A percentile compares a stretch with the other conserved stretches of the same genome.
These are phyloP conservation scores for Heliothis virescens DNA, from an alignment of 1,140 invertebrate genomes.

Conservation along the genomic window DNA sequence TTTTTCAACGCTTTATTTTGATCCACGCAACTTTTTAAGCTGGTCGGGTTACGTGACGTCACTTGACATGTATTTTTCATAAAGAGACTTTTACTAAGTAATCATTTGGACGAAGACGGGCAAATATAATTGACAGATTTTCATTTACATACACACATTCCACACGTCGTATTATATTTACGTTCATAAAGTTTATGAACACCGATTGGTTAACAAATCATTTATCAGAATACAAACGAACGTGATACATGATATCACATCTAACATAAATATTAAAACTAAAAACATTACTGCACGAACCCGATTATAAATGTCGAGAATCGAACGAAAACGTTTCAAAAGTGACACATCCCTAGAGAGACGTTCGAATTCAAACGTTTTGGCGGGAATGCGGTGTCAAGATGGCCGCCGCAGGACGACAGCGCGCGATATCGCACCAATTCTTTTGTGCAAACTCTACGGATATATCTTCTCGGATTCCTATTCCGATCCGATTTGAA, in stretches of 20 bases:
- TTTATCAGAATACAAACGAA: neutral
- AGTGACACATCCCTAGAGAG: slow-evolving; percentile 70
- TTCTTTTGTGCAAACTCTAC: slow-evolving; percentile 77
- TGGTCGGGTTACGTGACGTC: slow-evolving; percentile 42
- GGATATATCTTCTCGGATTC: slow-evolving; percentile 76
- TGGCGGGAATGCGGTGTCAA: slow-evolving; percentile 72
- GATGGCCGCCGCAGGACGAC: slow-evolving; percentile 75
- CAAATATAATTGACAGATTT: no score
- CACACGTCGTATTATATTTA: no score
- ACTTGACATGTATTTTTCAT: slow-evolving; percentile 18
- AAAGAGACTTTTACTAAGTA: neutral
- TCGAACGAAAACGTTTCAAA: slow-evolving; percentile 56
- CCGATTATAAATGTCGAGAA: slow-evolving; percentile 56
- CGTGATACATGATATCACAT: neutral
- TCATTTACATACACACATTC: no score
- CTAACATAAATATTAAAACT: slow-evolving; percentile 17
- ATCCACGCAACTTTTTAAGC: slow-evolving; percentile 51
- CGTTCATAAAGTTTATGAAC: no score
- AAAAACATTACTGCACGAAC: slow-evolving; percentile 30
- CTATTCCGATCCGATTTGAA: slow-evolving; percentile 74
- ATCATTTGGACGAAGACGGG: no score
- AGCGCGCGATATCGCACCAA: slow-evolving; percentile 78
- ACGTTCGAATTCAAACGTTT: slow-evolving; percentile 77
- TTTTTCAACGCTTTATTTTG: slow-evolving; percentile 52
- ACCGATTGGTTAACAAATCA: no score